A percentile compares a stretch with the other conserved stretches of the same genome.
These are phyloP conservation scores for Burhinus oedicnemus DNA, from an alignment of 2,113 vertebrate genomes.

Conservation along the genomic window DNA sequence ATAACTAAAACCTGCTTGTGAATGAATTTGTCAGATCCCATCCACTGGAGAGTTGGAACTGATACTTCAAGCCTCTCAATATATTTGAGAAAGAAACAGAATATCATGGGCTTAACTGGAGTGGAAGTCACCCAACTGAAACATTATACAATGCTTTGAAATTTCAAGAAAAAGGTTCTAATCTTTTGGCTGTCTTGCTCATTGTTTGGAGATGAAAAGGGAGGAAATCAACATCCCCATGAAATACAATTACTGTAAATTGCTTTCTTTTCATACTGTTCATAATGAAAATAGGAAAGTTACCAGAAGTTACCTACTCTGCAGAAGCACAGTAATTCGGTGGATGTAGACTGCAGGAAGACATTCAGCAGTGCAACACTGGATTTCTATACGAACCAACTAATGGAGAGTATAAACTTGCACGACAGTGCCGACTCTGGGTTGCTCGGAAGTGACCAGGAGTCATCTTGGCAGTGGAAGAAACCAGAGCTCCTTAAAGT, in stretches of 20 bases:
- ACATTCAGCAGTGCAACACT: background rate
- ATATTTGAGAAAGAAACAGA: background rate
- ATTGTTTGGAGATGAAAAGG: conserved; percentile 80
- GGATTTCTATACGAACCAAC: background rate
- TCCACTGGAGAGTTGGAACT: conserved; percentile 4
- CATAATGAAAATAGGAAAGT: conserved; percentile 10
- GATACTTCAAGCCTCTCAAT: background rate
- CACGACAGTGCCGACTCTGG: background rate
- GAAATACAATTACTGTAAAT: conserved; percentile 53
- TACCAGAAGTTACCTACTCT: background rate
- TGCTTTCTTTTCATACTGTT: conserved; percentile 18
- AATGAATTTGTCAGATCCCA: conserved; percentile 23
- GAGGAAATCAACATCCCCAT: conserved; percentile 66
- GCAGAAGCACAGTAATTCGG: background rate
- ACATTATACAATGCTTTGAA: conserved; percentile 67
- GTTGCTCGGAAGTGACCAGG: background rate
- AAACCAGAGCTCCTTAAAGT: background rate
- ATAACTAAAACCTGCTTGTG: background rate
- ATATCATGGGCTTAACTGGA: conserved; percentile 4
- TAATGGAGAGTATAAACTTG: background rate
- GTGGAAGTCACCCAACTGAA: conserved; percentile 67
- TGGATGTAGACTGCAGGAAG: background rate
- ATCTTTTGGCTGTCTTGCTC: conserved; percentile 65
- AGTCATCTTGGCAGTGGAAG: background rate
- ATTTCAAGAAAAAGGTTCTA: conserved; percentile 63